Base-by-base conservation (phyloP, 2,888 invertebrate species). In the Xestia ashworthii region DNA sequence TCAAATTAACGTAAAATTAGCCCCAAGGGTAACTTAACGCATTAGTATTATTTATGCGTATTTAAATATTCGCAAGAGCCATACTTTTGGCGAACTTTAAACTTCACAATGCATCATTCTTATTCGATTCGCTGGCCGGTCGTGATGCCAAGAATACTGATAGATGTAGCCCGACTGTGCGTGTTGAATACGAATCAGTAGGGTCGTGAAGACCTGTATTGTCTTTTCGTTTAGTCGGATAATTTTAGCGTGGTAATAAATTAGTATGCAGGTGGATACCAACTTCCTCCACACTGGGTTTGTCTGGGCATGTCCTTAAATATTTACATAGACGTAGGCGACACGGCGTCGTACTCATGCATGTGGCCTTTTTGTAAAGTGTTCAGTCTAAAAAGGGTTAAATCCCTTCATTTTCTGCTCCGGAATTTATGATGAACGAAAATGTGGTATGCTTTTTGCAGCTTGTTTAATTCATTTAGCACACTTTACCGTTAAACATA, bases 91-190 rank as follows among this genome's bases (percentile, higher is more conserved):
- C 95, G 93, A 92, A 91, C 93, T 91, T 91, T 89, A 90, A 89
- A 91, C 91, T 92, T 83, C 89, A 94, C 94, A 94, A 94, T 94
- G 90, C 92, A 87, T 94, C 91, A 94, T 96, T 95, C 91, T 90
- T 92, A 95, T 95, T 94, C 93, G 90, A 88, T 87, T 90, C 91
- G 89, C 90, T 91, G 87, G 86, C 75, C 86, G 83, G 83, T 89
- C 73, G 81, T 83, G 89, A 86, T 93, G 92, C 89, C 88, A 88
- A 89, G 96, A 95, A 96, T 96, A 95, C 92, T 94, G 92, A 96
- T 95, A 81, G 87, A 81, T 85, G 81, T 90, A 89, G 93, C 87
- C 89, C 92, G 88, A 81, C 92, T 82, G 77, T 76, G 85, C 79
- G 82, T 77, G 82, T 87, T 81, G 87, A 81, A 88, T 83, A 79